A percentile compares a stretch with the other conserved stretches of the same genome.
Conservation (phyloP, 2,888 invertebrate species). For the Serrognathus titanus region DNA sequence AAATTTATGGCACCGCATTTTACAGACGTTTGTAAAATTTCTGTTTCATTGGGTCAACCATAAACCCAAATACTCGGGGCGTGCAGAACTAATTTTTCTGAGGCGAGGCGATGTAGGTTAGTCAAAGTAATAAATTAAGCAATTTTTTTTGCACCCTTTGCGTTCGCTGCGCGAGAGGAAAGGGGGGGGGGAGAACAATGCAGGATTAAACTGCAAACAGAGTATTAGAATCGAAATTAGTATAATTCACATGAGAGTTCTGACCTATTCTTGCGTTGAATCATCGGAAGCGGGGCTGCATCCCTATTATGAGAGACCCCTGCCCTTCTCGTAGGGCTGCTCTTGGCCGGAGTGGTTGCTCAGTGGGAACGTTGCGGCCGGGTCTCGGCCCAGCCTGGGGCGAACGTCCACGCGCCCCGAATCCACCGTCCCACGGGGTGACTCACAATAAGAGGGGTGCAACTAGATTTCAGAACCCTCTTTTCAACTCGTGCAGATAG, state of each 20-base stretch:
- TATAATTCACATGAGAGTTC: constrained; percentile 14
- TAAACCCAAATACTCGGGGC: constrained; percentile 16
- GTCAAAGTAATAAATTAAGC: constrained; percentile 8
- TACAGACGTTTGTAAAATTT: constrained; percentile 18
- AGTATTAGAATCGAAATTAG: constrained; percentile 8
- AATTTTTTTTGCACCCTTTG: not conserved
- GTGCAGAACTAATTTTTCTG: constrained; percentile 3
- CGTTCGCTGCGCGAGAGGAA: not conserved
- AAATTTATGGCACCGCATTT: constrained; percentile 29
- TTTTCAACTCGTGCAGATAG: not conserved
- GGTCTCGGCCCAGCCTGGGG: constrained; percentile 23
- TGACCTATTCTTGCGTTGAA: constrained; percentile 11
- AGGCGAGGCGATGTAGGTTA: constrained; percentile 9
- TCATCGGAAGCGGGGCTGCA: constrained; percentile 17
- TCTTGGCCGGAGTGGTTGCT: constrained; percentile 45
- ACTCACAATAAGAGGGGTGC: constrained; percentile 26
- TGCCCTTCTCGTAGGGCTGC: constrained; percentile 16
- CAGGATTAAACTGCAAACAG: not conserved
- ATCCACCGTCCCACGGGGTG: constrained; percentile 29
- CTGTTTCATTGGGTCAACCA: constrained; percentile 27
- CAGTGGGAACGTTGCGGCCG: constrained; percentile 46
- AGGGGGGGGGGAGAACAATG: too few species aligned
- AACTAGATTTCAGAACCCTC: constrained; percentile 11
- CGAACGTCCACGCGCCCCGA: constrained; percentile 32
- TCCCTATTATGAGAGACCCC: constrained; percentile 11